Evolutionary conservation across 2,888 invertebrate species (phyloP).

Genomic region (Teinopalpus imperialis): DNA sequence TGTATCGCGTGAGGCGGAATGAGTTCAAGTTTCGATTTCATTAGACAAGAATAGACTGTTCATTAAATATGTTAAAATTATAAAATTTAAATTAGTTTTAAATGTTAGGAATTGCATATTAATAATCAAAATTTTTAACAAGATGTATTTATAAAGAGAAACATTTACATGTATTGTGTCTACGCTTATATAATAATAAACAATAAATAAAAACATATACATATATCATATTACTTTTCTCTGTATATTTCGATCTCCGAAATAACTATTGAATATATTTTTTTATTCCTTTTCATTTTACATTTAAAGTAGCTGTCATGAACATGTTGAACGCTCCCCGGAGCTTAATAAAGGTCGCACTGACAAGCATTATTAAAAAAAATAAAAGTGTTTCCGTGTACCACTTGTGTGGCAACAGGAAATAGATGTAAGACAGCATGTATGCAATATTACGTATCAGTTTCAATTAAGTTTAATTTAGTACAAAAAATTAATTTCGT

Average conservation of each 20-base stretch:
- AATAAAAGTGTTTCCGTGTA: slow-evolving; percentile 25
- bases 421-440: slow-evolving; percentile 25
- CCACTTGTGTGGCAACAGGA: slow-evolving; percentile 39
- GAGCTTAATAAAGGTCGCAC: slow-evolving; percentile 10
- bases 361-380: slow-evolving; percentile 15
- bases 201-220: too few relatives aligned
- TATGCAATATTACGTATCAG: slow-evolving; percentile 44
- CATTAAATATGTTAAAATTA: slow-evolving; percentile 42
- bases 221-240: too few relatives aligned
- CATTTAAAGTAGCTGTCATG: slow-evolving; percentile 28
- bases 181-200: too few relatives aligned
- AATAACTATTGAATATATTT: too few relatives aligned
- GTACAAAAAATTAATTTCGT: too few relatives aligned
- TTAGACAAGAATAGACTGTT: slow-evolving; percentile 15
- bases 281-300: slow-evolving; percentile 25
- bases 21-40: slow-evolving; percentile 31
- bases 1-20: slow-evolving; percentile 38
- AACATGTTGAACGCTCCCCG: slow-evolving; percentile 18
- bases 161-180: too few relatives aligned
- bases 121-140: too few relatives aligned
- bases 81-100: too few relatives aligned
- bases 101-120: too few relatives aligned
- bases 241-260: too few relatives aligned
- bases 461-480: too few relatives aligned
- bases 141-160: too few relatives aligned